Conservation (phyloP, 2,797 vertebrate genomes). For the Sebastes hubbsi region DNA sequence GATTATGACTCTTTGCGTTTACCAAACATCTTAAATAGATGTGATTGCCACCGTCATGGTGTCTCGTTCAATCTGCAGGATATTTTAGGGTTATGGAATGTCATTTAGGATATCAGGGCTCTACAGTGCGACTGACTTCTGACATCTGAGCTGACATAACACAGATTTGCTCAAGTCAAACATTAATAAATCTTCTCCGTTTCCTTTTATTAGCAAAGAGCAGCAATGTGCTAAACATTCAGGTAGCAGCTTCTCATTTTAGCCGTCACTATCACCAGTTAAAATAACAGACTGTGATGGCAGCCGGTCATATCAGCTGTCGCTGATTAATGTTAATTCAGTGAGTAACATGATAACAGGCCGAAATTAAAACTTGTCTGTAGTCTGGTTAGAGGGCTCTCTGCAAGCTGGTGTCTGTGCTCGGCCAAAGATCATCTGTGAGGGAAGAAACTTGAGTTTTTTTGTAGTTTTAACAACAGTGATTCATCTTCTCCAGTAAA, state of each 20-base stretch:
- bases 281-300: not conserved
- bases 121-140: not conserved
- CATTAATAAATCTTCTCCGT: not conserved
- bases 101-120: not conserved
- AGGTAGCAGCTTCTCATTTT: not conserved
- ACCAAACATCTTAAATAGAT: not conserved
- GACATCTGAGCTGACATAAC: not conserved
- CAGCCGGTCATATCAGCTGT: not conserved
- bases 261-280: not conserved
- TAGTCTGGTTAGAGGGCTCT: not conserved
- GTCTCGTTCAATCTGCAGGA: not conserved
- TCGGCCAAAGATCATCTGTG: not conserved
- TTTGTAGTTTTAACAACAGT: not conserved
- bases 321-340: not conserved
- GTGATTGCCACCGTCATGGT: not conserved
- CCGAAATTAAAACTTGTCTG: not conserved
- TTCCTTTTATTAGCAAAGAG: not conserved
- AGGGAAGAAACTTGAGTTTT: not conserved
- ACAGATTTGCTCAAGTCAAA: not conserved
- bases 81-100: not conserved
- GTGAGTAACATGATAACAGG: not conserved
- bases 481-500: not conserved
- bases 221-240: too few relatives aligned
- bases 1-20: not conserved
- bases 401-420: not conserved